Percentiles rank a stretch among this genome's conserved stretches.
Conservation (phyloP, 2,888 invertebrate species). For the Phania funesta region DNA sequence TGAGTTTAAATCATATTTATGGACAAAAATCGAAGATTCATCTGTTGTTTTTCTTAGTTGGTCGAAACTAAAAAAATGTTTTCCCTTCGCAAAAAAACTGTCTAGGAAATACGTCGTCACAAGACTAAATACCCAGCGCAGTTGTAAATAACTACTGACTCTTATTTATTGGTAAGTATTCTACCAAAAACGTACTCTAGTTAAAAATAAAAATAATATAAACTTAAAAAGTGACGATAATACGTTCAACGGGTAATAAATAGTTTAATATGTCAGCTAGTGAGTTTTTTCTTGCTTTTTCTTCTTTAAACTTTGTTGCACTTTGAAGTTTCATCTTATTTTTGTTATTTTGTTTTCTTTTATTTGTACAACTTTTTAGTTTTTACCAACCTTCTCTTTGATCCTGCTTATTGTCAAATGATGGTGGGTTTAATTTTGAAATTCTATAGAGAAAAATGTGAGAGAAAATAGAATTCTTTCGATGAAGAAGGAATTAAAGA, state of each 20-base stretch:
- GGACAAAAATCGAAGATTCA: not conserved
- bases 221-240: not conserved
- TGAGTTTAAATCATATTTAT: not conserved
- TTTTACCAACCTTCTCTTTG: constrained; percentile 18
- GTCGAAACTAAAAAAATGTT: not conserved
- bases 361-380: not conserved
- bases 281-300: not conserved
- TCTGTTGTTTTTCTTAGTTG: constrained; percentile 4
- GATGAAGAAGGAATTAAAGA: not conserved
- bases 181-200: not conserved
- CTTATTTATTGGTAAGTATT: not conserved
- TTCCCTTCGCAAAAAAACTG: constrained; percentile 15
- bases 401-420: constrained; percentile 21
- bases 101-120: constrained; percentile 64
- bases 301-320: not conserved
- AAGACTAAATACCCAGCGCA: constrained; percentile 9
- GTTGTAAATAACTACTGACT: constrained; percentile 19
- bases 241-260: not conserved
- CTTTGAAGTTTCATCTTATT: constrained; percentile 10
- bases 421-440: constrained; percentile 25
- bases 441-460: not conserved
- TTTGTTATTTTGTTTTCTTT: not conserved
- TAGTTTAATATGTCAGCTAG: constrained; percentile 30
- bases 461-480: not conserved
- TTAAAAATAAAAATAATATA: not conserved